Conservation (phyloP, 2,888 invertebrate species). For the Plagodis pulveraria region DNA sequence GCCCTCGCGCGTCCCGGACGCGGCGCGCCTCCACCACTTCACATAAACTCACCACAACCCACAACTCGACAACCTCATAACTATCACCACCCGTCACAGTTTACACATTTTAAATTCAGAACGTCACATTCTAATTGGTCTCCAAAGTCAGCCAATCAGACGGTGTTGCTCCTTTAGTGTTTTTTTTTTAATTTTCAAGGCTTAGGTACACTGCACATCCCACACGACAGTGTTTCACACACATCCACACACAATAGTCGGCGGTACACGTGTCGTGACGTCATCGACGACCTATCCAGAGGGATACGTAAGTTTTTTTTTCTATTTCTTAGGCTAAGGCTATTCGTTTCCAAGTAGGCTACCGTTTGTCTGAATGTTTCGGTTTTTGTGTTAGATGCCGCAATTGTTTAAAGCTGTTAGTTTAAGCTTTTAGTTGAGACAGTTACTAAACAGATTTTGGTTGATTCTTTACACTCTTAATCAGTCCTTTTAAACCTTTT, state of each 20-base stretch:
- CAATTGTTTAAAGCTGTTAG: background rate
- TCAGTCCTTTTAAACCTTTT: no score
- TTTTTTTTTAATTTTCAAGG: constrained; percentile 34
- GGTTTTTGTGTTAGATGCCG: constrained; percentile 5
- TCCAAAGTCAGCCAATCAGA: constrained; percentile 30
- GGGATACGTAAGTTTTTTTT: constrained; percentile 61
- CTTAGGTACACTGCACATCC: constrained; percentile 33
- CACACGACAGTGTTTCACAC: constrained; percentile 43
- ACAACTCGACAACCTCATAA: constrained; percentile 7
- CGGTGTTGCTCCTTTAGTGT: constrained; percentile 13
- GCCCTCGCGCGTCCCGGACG: constrained; percentile 75
- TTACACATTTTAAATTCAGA: constrained; percentile 28
- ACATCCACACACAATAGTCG: constrained; percentile 33
- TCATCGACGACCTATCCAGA: constrained; percentile 59
- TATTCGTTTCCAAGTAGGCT: constrained; percentile 21
- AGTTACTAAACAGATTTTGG: background rate
- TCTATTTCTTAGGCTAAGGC: constrained; percentile 38
- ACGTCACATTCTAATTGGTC: constrained; percentile 40
- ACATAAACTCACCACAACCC: constrained; percentile 41
- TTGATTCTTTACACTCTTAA: no score
- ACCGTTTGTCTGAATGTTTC: constrained; percentile 8
- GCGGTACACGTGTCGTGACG: constrained; percentile 69
- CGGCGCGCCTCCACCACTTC: constrained; percentile 41
- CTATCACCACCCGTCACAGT: constrained; percentile 24
- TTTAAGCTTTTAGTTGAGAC: constrained; percentile 1